Evolutionary conservation across 2,888 invertebrate species (phyloP), one percentile per base, ranked within the genome.

Genomic region (Heliconius cydno): DNA sequence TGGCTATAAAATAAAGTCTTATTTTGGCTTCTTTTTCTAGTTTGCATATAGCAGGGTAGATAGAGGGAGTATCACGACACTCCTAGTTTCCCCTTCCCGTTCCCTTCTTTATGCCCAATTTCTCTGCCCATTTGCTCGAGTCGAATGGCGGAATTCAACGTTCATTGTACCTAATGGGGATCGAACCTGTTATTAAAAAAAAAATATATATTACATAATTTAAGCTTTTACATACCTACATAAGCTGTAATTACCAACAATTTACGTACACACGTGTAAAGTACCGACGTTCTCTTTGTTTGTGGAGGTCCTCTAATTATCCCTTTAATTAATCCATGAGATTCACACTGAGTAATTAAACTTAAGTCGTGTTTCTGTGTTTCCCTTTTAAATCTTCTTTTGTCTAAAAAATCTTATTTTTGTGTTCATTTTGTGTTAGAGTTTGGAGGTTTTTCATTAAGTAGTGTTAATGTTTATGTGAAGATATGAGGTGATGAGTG

Each of bases 271-370:
- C 9, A 70, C 70, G 25, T 25, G 46, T 13, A n/a, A 46, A 70
- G 70, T 22, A 57, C 71, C 22, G 13, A 25, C 30, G 57, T 73
- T 15, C 41, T 28, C 76, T 25, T 57, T 76, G 76, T 76, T 70
- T 70, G 68, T 34, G 9, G 19, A 19, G 13, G 60, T 7, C 22
- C 68, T 76, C 68, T 76, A 76, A 76, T 76, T 57, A 76, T 70
- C 10, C 34, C 68, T 25, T 68, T 76, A 76, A 68, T 76, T 67
- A 76, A 60, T 68, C 60, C 68, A 68, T 57, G 60, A 19, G 76
- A 68, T 65, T 65, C 46, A 60, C 60, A 73, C 60, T 13, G 1
- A 46, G 65, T 75, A 38, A 65, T 65, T 75, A 75, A 65, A 75
- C 28, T 65, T 74, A 63, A 68, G 67, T 34, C 76, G 34, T 34